Percentiles rank a stretch among this genome's conserved stretches.
Evolutionary conservation across 2,113 vertebrate species (phyloP).

Genomic region (Ornithorhynchus anatinus): DNA sequence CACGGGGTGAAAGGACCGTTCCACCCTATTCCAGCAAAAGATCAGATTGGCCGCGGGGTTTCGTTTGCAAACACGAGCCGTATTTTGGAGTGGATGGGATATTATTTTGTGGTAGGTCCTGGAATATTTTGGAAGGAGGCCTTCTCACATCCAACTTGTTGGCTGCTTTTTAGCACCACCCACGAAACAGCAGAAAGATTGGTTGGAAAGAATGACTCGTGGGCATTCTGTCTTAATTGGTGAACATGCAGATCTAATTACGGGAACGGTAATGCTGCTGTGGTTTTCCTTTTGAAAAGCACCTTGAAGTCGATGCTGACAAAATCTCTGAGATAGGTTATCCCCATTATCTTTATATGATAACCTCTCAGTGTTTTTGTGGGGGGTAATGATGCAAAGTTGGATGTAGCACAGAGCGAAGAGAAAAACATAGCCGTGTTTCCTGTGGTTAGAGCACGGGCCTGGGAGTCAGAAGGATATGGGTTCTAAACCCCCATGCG

Average conservation of each 20-base stretch:
- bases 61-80: background rate
- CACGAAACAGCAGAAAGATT: background rate
- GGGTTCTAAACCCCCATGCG: too few species aligned
- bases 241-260: background rate
- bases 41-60: slow-evolving; percentile 4
- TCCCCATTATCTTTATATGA: background rate
- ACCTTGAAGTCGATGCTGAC: background rate
- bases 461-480: too few species aligned
- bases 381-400: too few species aligned
- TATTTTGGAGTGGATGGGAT: background rate
- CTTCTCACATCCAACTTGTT: slow-evolving; percentile 10
- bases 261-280: too few species aligned
- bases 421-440: too few species aligned
- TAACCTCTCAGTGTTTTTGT: too few species aligned
- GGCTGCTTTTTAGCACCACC: background rate
- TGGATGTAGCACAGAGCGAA: too few species aligned
- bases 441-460: too few species aligned
- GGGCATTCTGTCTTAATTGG: background rate
- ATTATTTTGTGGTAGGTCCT: background rate
- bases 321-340: background rate
- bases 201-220: background rate
- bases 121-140: background rate
- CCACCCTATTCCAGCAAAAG: background rate
- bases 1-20: slow-evolving; percentile 3
- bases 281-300: background rate